Base-by-base conservation (phyloP, 2,888 invertebrate species). In the Heliconius hortense region DNA sequence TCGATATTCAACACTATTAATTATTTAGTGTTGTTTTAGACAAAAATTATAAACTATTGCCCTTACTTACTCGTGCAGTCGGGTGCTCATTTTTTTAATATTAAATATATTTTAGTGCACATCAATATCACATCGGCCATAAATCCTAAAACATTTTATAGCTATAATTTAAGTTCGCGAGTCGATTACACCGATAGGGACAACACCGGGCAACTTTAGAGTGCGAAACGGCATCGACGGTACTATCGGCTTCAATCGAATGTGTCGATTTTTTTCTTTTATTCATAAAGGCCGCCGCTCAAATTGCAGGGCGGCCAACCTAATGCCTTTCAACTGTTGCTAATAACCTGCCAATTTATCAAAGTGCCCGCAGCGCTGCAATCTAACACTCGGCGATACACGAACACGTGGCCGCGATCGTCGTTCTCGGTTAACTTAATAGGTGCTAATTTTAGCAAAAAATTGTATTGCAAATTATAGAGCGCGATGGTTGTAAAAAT, bases 291-390 rank as follows among this genome's bases (percentile, higher is more conserved):
- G 87, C 85, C 88, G 88, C 85, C 87, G 85, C 88, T 82, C 90
- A 93, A 94, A 94, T 94, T 94, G 92, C 92, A 93, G 93, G 90
- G 92, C 92, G 86, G 91, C 87, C 86, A 82, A 87, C 90, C 93
- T 93, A 93, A 93, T 93, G 93, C 92, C 92, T 93, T 93, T 94
- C 94, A 94, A 94, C 93, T 94, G 93, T 90, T 94, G 91, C 93
- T 93, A 93, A 94, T 93, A 93, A 90, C 93, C 93, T 93, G 93
- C 91, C 94, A 93, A 94, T 94, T 93, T 92, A 94, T 94, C 92
- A 93, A 92, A 89, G 84, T 88, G 89, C 90, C 90, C 82, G 84
- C 84, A 87, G 90, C 89, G 71, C 64, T 59, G 75, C 75, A 75
- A 53, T 74, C 74, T 69, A 74, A 75, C 75, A 75, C 70, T 75